These are phyloP conservation scores for Cherax quadricarinatus DNA, from an alignment of 1,140 invertebrate species.

Conservation along the genomic window DNA sequence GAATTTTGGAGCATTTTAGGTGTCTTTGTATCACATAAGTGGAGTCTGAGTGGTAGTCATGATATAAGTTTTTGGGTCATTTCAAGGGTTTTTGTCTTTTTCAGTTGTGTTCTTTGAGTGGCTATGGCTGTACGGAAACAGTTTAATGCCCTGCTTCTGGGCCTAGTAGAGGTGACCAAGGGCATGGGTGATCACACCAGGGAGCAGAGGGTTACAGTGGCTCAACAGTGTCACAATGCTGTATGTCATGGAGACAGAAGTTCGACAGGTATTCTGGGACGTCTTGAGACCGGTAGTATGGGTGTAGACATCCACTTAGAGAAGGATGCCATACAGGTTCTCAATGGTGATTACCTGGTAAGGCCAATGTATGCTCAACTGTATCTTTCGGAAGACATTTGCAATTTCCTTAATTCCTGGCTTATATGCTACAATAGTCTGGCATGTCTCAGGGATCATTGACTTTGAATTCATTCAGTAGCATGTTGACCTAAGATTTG, in stretches of 20 bases:
- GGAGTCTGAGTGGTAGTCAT: too few species aligned
- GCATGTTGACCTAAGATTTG: too few species aligned
- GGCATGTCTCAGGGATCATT: too few species aligned
- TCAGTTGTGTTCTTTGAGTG: background rate
- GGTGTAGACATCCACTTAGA: background rate
- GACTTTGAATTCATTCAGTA: too few species aligned
- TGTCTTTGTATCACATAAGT: too few species aligned
- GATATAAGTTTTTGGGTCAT: too few species aligned
- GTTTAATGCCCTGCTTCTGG: background rate
- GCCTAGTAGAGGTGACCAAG: slow-evolving; percentile 12
- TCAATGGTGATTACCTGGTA: slow-evolving; percentile 25
- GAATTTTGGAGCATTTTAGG: too few species aligned
- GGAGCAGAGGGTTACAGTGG: background rate
- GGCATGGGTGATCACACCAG: background rate
- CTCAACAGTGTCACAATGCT: background rate
- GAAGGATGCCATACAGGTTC: background rate
- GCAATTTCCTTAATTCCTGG: too few species aligned
- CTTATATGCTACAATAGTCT: too few species aligned
- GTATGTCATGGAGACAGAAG: background rate
- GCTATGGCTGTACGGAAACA: background rate
- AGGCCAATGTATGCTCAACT: background rate
- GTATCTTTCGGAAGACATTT: too few species aligned
- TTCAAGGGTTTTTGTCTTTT: too few species aligned
- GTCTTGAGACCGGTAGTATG: background rate
- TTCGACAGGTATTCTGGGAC: background rate